Evolutionary conservation across 1,140 invertebrate species (phyloP), one percentile per base, ranked within the genome.

Genomic region (Bombus huntii): DNA sequence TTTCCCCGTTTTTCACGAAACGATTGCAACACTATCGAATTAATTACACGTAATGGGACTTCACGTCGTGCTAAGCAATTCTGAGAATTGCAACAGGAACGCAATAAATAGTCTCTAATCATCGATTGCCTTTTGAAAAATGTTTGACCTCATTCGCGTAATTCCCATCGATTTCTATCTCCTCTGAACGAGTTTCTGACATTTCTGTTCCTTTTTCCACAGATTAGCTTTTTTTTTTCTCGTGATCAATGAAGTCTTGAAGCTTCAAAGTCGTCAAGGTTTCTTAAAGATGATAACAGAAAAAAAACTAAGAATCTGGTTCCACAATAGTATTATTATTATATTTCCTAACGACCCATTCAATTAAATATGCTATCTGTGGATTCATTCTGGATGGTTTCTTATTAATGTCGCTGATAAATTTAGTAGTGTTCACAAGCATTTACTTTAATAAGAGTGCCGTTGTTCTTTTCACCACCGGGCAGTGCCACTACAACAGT

Each of bases 401-500:
- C 34, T 13, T 6, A 22, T 28, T 13, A 13, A 25, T 12, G 3
- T 31, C 12, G 1, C 22, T 2, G 25, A 25, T 3, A 28, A 25
- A 68, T 31, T 34, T 28, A 31, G 0, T 83, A 22, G 3, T 37
- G 4, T n/a, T 28, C 15, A 9, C 1, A 25, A 57, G 8, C 22
- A 25, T 57, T 89, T 92, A 95, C 94, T 91, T 92, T 92, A 44
- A 93, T 92, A 28, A 94, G 72, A 28, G 92, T 94, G 22, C 89
- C 91, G 74, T 95, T 95, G 81, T 92, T 92, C 47, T 90, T 87
- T 25, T 93, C 91, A 13, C 92, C 78, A 82, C 93, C 92, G 34
- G 91, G 84, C 74, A 94, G 65, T 39, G 94, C 91, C 93, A 95
- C 92, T 76, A 95, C 68, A 31, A 95, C 87, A 31, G 94, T 94